These are phyloP conservation scores for Girardia tigrina DNA, from an alignment of 2,888 invertebrate species.

Conservation along the genomic window DNA sequence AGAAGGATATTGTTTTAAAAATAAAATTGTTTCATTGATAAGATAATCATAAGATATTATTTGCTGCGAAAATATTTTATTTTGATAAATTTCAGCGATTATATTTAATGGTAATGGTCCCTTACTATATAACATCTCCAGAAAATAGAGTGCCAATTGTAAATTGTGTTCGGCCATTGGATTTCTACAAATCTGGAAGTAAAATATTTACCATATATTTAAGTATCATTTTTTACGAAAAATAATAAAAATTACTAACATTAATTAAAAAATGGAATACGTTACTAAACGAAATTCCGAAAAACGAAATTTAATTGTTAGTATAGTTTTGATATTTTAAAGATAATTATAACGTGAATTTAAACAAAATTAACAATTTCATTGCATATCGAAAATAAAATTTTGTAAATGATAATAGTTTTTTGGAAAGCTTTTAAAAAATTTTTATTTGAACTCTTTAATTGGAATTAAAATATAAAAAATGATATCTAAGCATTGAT, in stretches of 20 bases:
- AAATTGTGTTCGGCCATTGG: not conserved
- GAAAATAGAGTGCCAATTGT: not conserved
- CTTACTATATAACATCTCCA: conserved; percentile 4
- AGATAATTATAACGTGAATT: not conserved
- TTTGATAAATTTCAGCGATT: not conserved
- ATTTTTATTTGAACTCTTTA: no score
- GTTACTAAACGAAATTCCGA: not conserved
- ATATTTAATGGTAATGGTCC: conserved; percentile 2
- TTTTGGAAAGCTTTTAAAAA: no score
- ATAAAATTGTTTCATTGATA: not conserved
- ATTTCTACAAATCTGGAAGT: no score
- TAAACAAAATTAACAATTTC: not conserved
- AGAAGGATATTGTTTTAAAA: conserved; percentile 13
- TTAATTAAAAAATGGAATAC: not conserved
- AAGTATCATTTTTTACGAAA: no score
- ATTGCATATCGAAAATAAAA: no score
- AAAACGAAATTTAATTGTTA: not conserved
- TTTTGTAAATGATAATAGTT: no score
- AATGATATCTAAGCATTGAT: no score
- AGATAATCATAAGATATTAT: not conserved
- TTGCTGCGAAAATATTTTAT: not conserved
- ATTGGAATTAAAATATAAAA: no score
- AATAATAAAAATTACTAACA: not conserved
- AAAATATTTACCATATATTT: no score
- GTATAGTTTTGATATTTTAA: not conserved